A percentile compares a stretch with the other conserved stretches of the same genome.
These are phyloP conservation scores for Uloborus diversus DNA, from an alignment of 1,140 invertebrate species.

Conservation along the genomic window DNA sequence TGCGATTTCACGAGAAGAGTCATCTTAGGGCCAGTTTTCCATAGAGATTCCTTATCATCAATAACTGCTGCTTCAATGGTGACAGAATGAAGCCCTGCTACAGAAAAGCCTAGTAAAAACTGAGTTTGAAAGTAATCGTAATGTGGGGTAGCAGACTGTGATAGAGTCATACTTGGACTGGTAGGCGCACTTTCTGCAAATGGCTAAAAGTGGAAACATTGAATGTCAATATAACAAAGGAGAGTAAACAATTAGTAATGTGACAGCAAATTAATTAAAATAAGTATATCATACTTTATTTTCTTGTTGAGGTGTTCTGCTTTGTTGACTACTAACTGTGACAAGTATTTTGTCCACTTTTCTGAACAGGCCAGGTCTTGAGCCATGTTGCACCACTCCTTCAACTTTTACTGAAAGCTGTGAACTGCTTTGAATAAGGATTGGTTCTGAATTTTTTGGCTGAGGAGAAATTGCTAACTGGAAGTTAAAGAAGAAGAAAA, in stretches of 20 bases:
- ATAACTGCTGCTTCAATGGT: conserved; percentile 77
- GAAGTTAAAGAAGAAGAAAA: neutral
- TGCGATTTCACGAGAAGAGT: conserved; percentile 76
- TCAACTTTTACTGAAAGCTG: conserved; percentile 86
- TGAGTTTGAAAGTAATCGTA: conserved; percentile 83
- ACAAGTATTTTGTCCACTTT: conserved; percentile 77
- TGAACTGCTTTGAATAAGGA: conserved; percentile 77
- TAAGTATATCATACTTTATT: conserved; percentile 59
- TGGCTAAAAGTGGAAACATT: conserved; percentile 36
- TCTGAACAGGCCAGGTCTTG: conserved; percentile 72
- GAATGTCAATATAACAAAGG: conserved; percentile 17
- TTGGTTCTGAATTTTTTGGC: conserved; percentile 78
- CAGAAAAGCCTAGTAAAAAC: conserved; percentile 74
- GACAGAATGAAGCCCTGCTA: conserved; percentile 69
- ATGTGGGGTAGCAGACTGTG: conserved; percentile 77
- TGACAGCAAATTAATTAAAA: neutral
- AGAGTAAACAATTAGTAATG: neutral
- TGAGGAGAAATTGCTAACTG: conserved; percentile 85
- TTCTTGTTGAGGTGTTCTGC: conserved; percentile 65
- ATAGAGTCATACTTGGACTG: conserved; percentile 67
- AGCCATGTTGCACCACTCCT: conserved; percentile 79
- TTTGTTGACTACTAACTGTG: conserved; percentile 72
- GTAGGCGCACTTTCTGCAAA: conserved; percentile 62
- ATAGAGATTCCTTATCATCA: conserved; percentile 76
- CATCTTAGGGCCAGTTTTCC: conserved; percentile 78